These are phyloP conservation scores for Pseudobourletiella spinata DNA, from an alignment of 1,140 invertebrate species.

Conservation along the genomic window DNA sequence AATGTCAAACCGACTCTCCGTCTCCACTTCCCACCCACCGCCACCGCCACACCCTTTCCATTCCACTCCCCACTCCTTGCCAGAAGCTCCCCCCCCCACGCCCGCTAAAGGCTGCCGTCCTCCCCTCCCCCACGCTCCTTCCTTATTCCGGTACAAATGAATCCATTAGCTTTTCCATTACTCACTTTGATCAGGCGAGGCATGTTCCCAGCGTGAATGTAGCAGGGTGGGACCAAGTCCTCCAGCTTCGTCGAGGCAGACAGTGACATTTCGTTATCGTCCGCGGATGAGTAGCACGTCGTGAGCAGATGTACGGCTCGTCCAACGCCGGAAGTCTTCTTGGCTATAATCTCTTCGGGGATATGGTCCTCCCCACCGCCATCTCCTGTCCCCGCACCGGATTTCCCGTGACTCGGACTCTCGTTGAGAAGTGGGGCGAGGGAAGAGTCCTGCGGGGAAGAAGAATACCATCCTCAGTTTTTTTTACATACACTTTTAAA, in stretches of 20 bases:
- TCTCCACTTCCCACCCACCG: too few species aligned
- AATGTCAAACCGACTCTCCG: too few species aligned
- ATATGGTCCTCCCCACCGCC: conserved; percentile 36
- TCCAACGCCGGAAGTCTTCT: conserved; percentile 28
- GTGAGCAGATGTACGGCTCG: conserved; percentile 31
- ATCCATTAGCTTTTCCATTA: conserved; percentile 3
- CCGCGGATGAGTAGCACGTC: conserved; percentile 41
- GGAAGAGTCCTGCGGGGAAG: conserved; percentile 42
- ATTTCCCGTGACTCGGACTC: conserved; percentile 40
- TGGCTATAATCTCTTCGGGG: conserved; percentile 32
- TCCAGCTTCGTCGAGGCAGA: conserved; percentile 40
- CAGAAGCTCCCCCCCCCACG: too few species aligned
- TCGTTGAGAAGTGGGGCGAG: conserved; percentile 41
- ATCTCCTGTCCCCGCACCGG: conserved; percentile 40
- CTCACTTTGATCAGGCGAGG: conserved; percentile 50
- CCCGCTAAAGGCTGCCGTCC: too few species aligned
- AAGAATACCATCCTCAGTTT: background rate
- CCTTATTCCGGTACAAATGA: too few species aligned
- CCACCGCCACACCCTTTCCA: too few species aligned
- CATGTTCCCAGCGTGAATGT: conserved; percentile 49
- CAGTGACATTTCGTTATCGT: conserved; percentile 36
- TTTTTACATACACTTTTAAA: background rate
- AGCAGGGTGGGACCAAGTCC: conserved; percentile 49
- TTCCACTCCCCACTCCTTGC: too few species aligned
- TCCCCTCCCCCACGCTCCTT: too few species aligned